Evolutionary conservation across 2,113 vertebrate genomes (phyloP), one percentile per base, ranked within the genome.

Genomic region (Corythoichthys haematopterus): DNA sequence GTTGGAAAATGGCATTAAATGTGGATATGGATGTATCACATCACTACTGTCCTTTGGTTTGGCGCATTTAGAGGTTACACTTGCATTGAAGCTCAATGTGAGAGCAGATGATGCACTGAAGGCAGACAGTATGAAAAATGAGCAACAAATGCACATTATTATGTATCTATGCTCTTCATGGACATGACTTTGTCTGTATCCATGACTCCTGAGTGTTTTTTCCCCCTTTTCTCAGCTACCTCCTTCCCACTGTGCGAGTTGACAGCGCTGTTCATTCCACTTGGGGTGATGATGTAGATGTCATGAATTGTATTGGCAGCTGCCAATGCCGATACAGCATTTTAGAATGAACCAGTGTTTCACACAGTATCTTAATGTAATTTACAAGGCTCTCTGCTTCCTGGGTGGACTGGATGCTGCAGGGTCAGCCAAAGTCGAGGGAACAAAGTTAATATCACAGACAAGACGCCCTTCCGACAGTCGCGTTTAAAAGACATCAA

Each of bases 221-320:
- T 51, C n/a, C 70, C 45, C 28, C 78, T 40, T 70, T 71, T 77
- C 71, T 61, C 77, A 70, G 75, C 68, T 68, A 20, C 72, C 83
- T 65, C 69, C 60, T 64, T 72, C 76, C 82, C 76, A 38, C 80
- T 62, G 83, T 50, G 74, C 59, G 45, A 78, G 81, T 72, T 90
- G 88, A 90, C 88, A 87, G 87, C 48, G 75, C 87, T 89, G 89
- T 88, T 90, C 87, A 83, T 78, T 90, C 85, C 82, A 88, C 89
- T 91, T 75, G 66, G 70, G 62, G 76, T 78, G 77, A 88, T 92
- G 91, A 93, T 85, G 86, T 74, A 81, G 88, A 91, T 78, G 81
- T 77, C 73, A 69, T 75, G 76, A 85, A 93, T 93, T 92, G 87
- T 92, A 93, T 93, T 89, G 92, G 87, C 92, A 93, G 90, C 89